Percentiles rank a stretch among this genome's conserved stretches.
phyloP scores from a whole-genome alignment of 2,888 invertebrate genomes.

The Drosophila monieri region DNA sequence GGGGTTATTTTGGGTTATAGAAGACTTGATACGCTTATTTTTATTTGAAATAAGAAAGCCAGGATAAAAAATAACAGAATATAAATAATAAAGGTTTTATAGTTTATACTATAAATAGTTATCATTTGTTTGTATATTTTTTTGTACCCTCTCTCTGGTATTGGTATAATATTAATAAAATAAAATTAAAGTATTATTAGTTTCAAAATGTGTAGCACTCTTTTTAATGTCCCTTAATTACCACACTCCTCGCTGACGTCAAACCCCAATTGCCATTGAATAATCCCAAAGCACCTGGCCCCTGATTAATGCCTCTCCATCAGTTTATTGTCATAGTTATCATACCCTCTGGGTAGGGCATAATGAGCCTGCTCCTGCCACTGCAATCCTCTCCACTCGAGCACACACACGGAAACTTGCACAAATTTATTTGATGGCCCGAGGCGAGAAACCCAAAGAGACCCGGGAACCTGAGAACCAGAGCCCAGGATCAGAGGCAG shows the following conservation, averaged over 20 bases:
- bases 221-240: neutral
- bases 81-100: too few relatives aligned
- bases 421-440: constrained; percentile 53
- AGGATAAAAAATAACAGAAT: too few relatives aligned
- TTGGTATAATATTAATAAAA: too few relatives aligned
- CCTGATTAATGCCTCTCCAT: constrained; percentile 30
- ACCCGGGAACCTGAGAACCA: constrained; percentile 6
- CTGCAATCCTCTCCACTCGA: constrained; percentile 32
- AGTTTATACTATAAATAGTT: too few relatives aligned
- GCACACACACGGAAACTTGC: constrained; percentile 44
- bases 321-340: constrained; percentile 35
- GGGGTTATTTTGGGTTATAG: neutral
- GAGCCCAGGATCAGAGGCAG: constrained; percentile 32
- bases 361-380: constrained; percentile 34
- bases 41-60: neutral
- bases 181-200: neutral
- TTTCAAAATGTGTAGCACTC: neutral
- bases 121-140: too few relatives aligned
- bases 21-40: constrained; percentile 12
- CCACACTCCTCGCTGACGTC: neutral
- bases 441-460: constrained; percentile 17
- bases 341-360: constrained; percentile 38
- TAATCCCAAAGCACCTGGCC: constrained; percentile 11
- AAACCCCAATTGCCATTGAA: neutral
- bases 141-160: neutral